Conservation (phyloP, 2,888 invertebrate species). For the Ischnura elegans region DNA sequence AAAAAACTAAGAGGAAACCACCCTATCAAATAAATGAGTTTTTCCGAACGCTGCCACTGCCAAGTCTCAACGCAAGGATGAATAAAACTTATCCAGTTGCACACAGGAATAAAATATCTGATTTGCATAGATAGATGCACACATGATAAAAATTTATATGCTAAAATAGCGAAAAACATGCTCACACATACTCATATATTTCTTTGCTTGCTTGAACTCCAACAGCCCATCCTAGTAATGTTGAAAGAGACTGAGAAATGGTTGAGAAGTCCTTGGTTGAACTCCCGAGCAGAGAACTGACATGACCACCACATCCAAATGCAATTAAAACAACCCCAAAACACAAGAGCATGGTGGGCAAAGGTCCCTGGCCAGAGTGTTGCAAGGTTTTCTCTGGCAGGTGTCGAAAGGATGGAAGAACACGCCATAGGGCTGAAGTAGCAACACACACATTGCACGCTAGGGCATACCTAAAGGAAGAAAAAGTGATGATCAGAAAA, state of each 20-base stretch:
- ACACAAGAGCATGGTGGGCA: neutral
- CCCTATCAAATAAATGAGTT: too few species aligned
- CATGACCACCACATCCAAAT: neutral
- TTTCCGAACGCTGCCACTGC: too few species aligned
- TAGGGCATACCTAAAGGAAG: neutral
- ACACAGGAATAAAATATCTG: too few species aligned
- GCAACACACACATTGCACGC: neutral
- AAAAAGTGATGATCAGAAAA: too few species aligned
- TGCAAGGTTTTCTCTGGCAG: neutral
- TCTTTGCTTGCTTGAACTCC: neutral
- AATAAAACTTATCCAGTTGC: too few species aligned
- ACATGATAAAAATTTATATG: too few species aligned
- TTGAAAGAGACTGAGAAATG: neutral
- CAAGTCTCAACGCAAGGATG: too few species aligned
- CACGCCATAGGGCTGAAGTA: neutral
- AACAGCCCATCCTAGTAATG: neutral
- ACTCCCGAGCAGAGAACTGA: slow-evolving; percentile 17
- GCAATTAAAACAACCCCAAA: neutral
- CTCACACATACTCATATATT: neutral
- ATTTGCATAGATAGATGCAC: too few species aligned
- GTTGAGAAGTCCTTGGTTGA: neutral
- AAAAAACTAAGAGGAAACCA: too few species aligned
- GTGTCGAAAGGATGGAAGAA: neutral
- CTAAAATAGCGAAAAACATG: neutral
- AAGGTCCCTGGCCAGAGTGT: neutral